Evolutionary conservation across 2,888 invertebrate species (phyloP).

Genomic region (Drosophila merina): DNA sequence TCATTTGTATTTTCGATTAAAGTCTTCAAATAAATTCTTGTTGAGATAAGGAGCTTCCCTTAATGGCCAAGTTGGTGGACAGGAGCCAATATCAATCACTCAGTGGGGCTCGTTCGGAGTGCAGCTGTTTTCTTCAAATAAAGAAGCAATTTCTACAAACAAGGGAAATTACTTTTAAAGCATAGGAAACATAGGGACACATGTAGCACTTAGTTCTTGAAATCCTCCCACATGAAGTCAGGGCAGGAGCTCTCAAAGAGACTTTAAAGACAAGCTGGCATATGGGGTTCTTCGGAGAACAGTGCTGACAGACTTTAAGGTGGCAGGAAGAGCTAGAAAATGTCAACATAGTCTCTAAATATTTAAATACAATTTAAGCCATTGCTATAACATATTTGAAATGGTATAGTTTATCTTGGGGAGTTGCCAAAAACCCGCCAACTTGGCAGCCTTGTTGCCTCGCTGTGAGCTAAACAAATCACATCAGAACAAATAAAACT

Average conservation of each 20-base stretch:
- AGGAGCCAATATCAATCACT: constrained; percentile 70
- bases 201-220: constrained; percentile 59
- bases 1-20: constrained; percentile 22
- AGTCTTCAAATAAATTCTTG: constrained; percentile 27
- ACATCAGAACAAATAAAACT: constrained; percentile 73
- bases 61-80: constrained; percentile 25
- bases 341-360: background rate
- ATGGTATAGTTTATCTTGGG: background rate
- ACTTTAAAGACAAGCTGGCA: constrained; percentile 71
- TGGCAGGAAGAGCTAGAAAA: background rate
- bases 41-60: constrained; percentile 20
- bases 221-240: constrained; percentile 31
- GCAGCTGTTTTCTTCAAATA: constrained; percentile 51
- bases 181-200: constrained; percentile 50
- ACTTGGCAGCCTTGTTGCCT: background rate
- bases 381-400: background rate
- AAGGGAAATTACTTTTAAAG: constrained; percentile 65
- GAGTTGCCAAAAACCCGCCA: background rate
- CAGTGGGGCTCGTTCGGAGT: constrained; percentile 20
- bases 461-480: constrained; percentile 66
- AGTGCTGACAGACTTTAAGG: background rate
- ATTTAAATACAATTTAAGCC: background rate
- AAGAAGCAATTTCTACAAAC: constrained; percentile 60
- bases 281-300: constrained; percentile 35
- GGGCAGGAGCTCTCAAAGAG: constrained; percentile 36